These are phyloP conservation scores for Drosophila truncata DNA, from an alignment of 1,140 invertebrate genomes.

Conservation along the genomic window DNA sequence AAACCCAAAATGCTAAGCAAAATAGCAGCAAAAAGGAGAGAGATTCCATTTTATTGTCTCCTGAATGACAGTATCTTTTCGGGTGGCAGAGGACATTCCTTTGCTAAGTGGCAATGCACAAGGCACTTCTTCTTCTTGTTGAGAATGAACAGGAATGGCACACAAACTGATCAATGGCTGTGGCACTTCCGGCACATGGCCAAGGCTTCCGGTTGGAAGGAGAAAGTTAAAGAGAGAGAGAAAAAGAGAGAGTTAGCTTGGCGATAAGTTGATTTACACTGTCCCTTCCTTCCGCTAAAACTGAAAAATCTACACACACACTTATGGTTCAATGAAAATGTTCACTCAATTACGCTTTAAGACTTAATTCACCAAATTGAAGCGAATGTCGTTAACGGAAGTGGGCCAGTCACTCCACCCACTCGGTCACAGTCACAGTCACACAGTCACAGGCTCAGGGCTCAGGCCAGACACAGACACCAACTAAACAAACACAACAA, in stretches of 20 bases:
- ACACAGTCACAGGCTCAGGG: background rate
- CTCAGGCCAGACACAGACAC: constrained; percentile 11
- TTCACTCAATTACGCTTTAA: constrained; percentile 84
- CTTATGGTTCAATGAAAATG: constrained; percentile 80
- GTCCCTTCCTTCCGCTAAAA: constrained; percentile 48
- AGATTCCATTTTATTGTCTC: constrained; percentile 5
- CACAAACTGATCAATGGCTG: constrained; percentile 72
- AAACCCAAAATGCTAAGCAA: background rate
- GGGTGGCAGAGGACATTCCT: constrained; percentile 5
- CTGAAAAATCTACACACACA: constrained; percentile 10
- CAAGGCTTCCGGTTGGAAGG: constrained; percentile 53
- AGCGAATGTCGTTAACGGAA: constrained; percentile 71
- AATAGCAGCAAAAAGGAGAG: background rate
- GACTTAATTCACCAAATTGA: constrained; percentile 81
- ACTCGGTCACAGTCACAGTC: too few species aligned
- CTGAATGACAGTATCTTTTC: constrained; percentile 18
- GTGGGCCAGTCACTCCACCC: constrained; percentile 43
- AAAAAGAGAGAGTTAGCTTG: constrained; percentile 1
- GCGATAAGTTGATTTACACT: constrained; percentile 64
- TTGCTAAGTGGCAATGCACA: constrained; percentile 46
- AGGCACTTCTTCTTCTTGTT: constrained; percentile 9
- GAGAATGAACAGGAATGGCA: constrained; percentile 13
- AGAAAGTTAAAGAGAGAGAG: background rate
- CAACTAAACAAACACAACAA: constrained; percentile 36
- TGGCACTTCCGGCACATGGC: constrained; percentile 68